phyloP scores from a whole-genome alignment of 2,113 vertebrate genomes.

The Syngnathus floridae region DNA sequence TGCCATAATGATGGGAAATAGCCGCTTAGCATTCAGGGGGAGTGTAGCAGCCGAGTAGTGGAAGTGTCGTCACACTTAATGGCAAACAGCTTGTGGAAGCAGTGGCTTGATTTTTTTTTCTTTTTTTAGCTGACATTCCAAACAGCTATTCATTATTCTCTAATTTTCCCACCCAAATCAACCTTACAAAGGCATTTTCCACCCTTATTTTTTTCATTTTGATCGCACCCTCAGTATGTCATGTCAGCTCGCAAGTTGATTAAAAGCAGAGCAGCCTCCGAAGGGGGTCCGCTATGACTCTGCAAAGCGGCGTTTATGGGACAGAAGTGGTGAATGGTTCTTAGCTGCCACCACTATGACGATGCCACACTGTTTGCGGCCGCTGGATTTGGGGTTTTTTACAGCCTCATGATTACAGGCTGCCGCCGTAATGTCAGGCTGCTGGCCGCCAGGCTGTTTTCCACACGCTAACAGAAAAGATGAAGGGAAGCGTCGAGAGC shows the following conservation, averaged over 20 bases:
- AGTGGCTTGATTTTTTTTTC: conserved; percentile 6
- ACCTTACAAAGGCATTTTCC: conserved; percentile 1
- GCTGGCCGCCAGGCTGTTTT: conserved; percentile 64
- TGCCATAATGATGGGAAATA: conserved; percentile 73
- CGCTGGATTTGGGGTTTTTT: conserved; percentile 70
- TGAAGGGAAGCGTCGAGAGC: conserved; percentile 49
- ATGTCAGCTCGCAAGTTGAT: conserved; percentile 45
- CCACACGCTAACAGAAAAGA: conserved; percentile 63
- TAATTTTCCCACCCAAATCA: conserved; percentile 12
- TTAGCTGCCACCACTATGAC: conserved; percentile 63
- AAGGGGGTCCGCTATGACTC: conserved; percentile 60
- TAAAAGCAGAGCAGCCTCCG: conserved; percentile 48
- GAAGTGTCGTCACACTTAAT: conserved; percentile 41
- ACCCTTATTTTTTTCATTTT: conserved; percentile 9
- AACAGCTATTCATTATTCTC: conserved; percentile 4
- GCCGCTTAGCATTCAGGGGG: conserved; percentile 69
- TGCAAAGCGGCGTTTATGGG: conserved; percentile 53
- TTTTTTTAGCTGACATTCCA: conserved; percentile 4
- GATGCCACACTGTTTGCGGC: conserved; percentile 70
- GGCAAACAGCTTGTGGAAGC: conserved; percentile 50
- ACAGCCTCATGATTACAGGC: conserved; percentile 73
- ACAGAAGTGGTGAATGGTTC: conserved; percentile 55
- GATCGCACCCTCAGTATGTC: conserved; percentile 21
- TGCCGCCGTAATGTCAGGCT: conserved; percentile 70
- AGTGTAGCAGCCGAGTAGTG: conserved; percentile 34